Evolutionary conservation across 2,888 invertebrate species (phyloP).

Genomic region (Cephus pulcher): DNA sequence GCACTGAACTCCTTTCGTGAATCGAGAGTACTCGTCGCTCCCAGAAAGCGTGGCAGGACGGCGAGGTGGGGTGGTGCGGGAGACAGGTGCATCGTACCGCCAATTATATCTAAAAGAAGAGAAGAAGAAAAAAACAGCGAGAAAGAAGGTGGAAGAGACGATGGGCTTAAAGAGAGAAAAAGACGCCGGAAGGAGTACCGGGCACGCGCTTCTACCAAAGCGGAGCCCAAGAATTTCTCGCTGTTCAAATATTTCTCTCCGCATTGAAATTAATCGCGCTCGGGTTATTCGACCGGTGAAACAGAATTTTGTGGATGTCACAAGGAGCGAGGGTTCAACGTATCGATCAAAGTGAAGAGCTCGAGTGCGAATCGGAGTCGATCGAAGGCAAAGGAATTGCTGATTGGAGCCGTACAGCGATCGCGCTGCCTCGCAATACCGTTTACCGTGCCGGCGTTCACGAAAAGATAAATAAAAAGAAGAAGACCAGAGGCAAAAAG

Average conservation of each 20-base stretch:
- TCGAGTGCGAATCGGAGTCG: background rate
- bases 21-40: background rate
- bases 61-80: slow-evolving; percentile 42
- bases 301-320: background rate
- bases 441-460: background rate
- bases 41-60: slow-evolving; percentile 15
- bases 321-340: background rate
- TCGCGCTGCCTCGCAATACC: background rate
- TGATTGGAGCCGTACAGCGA: background rate
- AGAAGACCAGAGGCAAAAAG: slow-evolving; percentile 38
- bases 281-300: background rate
- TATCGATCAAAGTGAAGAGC: background rate
- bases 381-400: background rate
- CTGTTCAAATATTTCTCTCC: background rate
- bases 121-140: slow-evolving; percentile 16
- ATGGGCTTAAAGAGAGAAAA: slow-evolving; percentile 28
- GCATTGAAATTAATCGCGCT: background rate
- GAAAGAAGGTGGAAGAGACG: slow-evolving; percentile 34
- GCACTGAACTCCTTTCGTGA: background rate
- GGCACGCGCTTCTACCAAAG: background rate
- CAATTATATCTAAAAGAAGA: slow-evolving; percentile 63
- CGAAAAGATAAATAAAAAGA: slow-evolving; percentile 13
- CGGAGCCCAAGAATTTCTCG: background rate
- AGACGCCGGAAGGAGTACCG: slow-evolving; percentile 31
- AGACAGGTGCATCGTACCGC: slow-evolving; percentile 66